Evolutionary conservation across 2,888 invertebrate genomes (phyloP), one percentile per base, ranked within the genome.

Genomic region (Hirtodrosophila cameraria): DNA sequence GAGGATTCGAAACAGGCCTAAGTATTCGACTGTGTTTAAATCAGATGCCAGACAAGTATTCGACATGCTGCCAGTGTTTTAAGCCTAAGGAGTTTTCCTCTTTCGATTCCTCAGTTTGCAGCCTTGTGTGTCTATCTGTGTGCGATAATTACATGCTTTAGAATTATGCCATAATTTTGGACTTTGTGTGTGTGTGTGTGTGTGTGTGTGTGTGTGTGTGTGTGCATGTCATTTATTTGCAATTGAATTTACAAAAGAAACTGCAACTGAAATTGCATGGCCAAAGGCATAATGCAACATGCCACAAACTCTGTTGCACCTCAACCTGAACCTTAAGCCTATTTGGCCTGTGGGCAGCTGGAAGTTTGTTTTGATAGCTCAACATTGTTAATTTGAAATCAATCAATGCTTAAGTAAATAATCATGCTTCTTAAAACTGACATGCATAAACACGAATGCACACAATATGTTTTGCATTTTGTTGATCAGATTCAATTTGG

Each of bases 341-440:
- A 12, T 8, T 16, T 30, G 9, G 4, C 16, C 28, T 20, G 1
- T 8, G 46, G 46, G 63, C 38, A 33, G 49, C 11, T 48, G 28
- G 38, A 46, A 54, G 48, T 60, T 62, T 59, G 62, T 69, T 82
- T 76, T 69, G 53, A 43, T 49, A 39, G 35, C 41, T 18, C 31
- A 68, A 65, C 60, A 57, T 59, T 62, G 77, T 70, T 70, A 65
- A 85, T 75, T 67, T 63, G 46, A 39, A 75, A 75, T 85, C 75
- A 75, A 82, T 82, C 78, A 70, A 48, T 33, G 60, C 46, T 30
- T 63, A 55, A 55, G 70, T 62, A 74, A 78, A 81, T 81, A 78
- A 73, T 73, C 61, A 60, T 65, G 72, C 43, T 48, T 25, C 35
- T 18, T 48, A 27, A 45, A 39, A 64, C 57, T 52, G 35, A 45